Evolutionary conservation across 1,140 invertebrate species (phyloP), one percentile per base, ranked within the genome.

Genomic region (Cylas formicarius): DNA sequence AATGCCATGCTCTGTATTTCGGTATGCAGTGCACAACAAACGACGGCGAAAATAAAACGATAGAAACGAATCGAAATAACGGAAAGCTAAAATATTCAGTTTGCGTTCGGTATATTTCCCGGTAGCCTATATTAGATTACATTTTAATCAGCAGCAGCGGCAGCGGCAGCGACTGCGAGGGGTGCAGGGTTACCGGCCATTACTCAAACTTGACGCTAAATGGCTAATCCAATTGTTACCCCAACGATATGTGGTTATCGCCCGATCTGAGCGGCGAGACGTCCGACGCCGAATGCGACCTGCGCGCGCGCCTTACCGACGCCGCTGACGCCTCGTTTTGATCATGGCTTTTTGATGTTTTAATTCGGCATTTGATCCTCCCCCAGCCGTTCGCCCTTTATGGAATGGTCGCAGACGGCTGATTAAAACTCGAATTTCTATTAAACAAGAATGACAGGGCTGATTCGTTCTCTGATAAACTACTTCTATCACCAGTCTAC

Each of bases 201-300:
- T 65, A 63, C 61, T 65, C 63, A 65, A 63, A 63, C 58, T 55
- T 65, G 63, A 65, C 63, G 57, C 53, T 62, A 63, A 65, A 61
- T 55, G 58, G 56, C 56, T 65, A 65, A 65, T 65, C 55, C 63
- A 61, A 65, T 65, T 65, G 63, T 61, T 60, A 58, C 57, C 58
- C 61, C 58, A 58, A 57, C 58, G 58, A 61, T 61, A 59, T 61
- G 59, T 61, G 59, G 59, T 61, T 61, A 61, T 61, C 57, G 56
- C 57, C 53, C 55, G 57, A 59, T 61, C 56, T 58, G 46, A n/a
- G n/a, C n/a, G n/a, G n/a, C n/a, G n/a, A n/a, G 50, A 44, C 26
- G 51, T 36, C 43, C 29, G 29, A 17, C 29, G 56, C 50, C 44
- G 40, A n/a, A n/a, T 44, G 42, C 42, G 45, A 29, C 41, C 33